A percentile compares a stretch with the other conserved stretches of the same genome.
Conservation (phyloP, 2,797 vertebrate species). For the Pelochelys cantorii region DNA sequence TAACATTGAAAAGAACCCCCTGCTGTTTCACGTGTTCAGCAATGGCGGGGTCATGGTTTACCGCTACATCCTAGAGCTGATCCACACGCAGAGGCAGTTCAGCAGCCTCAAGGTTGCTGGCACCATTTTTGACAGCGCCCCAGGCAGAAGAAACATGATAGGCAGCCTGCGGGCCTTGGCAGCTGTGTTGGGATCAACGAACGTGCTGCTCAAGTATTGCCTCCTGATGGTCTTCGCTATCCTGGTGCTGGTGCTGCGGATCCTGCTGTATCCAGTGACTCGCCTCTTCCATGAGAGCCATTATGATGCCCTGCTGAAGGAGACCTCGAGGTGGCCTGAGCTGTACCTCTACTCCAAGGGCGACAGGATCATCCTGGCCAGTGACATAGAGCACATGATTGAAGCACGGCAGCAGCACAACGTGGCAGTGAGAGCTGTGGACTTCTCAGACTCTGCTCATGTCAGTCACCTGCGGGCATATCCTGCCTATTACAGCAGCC, state of each 20-base stretch:
- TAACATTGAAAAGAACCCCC: slow-evolving; percentile 89
- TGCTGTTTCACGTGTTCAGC: slow-evolving; percentile 96
- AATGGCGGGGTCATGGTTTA: slow-evolving; percentile 97
- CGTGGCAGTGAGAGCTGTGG: slow-evolving; percentile 84
- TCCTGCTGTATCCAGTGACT: slow-evolving; percentile 90
- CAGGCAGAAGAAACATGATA: slow-evolving; percentile 87
- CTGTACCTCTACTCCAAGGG: slow-evolving; percentile 92
- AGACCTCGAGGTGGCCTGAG: slow-evolving; percentile 91
- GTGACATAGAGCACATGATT: slow-evolving; percentile 87
- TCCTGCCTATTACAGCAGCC: slow-evolving; percentile 86
- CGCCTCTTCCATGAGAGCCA: slow-evolving; percentile 91
- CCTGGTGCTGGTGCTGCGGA: slow-evolving; percentile 82
- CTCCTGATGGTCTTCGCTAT: slow-evolving; percentile 86
- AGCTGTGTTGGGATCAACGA: slow-evolving; percentile 82
- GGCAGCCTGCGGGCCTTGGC: slow-evolving; percentile 89
- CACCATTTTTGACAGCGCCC: slow-evolving; percentile 92
- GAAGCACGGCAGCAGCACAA: slow-evolving; percentile 79
- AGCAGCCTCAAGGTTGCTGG: slow-evolving; percentile 86
- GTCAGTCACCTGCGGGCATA: slow-evolving; percentile 90
- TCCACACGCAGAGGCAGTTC: slow-evolving; percentile 85
- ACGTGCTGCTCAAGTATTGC: slow-evolving; percentile 81
- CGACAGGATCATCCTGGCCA: slow-evolving; percentile 86
- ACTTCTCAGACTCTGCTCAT: slow-evolving; percentile 90
- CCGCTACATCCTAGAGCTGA: slow-evolving; percentile 89
- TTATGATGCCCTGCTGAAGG: slow-evolving; percentile 87